phyloP scores from a whole-genome alignment of 2,113 vertebrate genomes.

The Thermophis baileyi region DNA sequence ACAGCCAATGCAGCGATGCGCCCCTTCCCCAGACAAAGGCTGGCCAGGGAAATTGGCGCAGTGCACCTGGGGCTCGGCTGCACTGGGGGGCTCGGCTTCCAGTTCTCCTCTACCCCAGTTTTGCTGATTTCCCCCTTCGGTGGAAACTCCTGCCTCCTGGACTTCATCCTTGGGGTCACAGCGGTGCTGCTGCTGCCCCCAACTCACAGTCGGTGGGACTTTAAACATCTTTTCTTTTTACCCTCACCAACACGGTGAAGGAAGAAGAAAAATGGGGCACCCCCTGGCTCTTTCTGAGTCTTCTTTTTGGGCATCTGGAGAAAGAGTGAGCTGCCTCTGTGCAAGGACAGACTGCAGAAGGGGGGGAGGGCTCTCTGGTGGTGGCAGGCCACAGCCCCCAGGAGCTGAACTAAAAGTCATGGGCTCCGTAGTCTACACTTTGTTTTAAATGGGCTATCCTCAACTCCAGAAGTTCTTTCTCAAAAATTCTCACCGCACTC shows the following conservation, averaged over 20 bases:
- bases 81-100: background rate
- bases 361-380: background rate
- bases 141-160: background rate
- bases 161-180: background rate
- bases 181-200: background rate
- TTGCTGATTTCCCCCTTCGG: background rate
- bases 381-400: background rate
- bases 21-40: background rate
- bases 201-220: background rate
- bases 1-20: background rate
- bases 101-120: background rate
- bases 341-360: background rate
- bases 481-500: background rate
- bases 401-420: background rate
- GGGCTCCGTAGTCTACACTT: background rate
- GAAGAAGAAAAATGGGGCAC: background rate
- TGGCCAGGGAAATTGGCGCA: background rate
- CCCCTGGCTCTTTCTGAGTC: background rate
- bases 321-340: background rate
- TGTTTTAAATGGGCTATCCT: background rate
- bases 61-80: background rate
- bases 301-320: background rate
- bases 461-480: background rate
- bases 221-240: background rate
- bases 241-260: background rate